phyloP scores from a whole-genome alignment of 2,113 vertebrate species.

The Burhinus oedicnemus region DNA sequence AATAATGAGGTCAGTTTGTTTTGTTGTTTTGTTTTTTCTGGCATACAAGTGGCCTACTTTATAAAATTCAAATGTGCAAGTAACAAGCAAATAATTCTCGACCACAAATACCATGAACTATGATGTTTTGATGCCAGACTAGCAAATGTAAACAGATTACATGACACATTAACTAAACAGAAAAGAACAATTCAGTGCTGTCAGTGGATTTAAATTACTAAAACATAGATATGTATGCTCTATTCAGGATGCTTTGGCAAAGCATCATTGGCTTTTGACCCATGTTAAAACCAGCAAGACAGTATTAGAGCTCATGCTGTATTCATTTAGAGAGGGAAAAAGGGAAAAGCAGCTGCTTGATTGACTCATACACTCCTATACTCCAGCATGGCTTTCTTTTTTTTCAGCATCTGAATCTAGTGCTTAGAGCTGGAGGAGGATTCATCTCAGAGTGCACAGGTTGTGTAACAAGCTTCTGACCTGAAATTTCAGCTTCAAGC shows the following conservation, averaged over 20 bases:
- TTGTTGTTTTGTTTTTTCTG: conserved; percentile 8
- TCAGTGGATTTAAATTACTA: neutral
- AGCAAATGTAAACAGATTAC: neutral
- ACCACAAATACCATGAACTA: neutral
- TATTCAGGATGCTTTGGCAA: neutral
- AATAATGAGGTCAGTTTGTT: conserved; percentile 6
- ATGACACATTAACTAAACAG: neutral
- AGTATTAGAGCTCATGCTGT: neutral
- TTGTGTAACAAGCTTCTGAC: neutral
- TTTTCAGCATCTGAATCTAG: neutral
- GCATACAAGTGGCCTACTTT: neutral
- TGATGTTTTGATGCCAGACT: neutral
- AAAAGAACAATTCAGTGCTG: neutral
- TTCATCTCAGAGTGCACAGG: neutral
- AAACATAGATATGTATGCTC: neutral
- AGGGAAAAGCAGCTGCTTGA: neutral
- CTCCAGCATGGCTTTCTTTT: neutral
- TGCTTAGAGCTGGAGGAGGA: neutral
- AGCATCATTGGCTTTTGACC: neutral
- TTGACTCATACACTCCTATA: neutral
- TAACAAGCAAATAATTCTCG: neutral
- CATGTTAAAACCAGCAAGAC: neutral
- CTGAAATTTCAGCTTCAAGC: neutral
- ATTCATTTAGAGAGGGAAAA: neutral
- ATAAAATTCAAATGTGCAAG: conserved; percentile 21